Conservation (phyloP, 2,888 invertebrate genomes). For the Pyralis farinalis region DNA sequence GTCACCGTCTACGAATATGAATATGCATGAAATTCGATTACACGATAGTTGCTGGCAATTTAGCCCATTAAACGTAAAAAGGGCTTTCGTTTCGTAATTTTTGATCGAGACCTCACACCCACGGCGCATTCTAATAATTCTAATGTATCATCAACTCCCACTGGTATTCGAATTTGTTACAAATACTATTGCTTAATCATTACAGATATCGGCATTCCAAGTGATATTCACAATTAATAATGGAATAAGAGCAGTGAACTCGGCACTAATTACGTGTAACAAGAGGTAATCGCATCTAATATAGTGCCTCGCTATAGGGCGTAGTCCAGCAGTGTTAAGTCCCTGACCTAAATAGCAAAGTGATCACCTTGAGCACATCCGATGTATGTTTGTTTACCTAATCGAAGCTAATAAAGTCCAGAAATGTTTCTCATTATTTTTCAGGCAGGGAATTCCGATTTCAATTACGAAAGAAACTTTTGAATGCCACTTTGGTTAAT, state of each 20-base stretch:
- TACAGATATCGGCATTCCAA: conserved; percentile 18
- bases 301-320: conserved; percentile 39
- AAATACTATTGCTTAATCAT: conserved; percentile 8
- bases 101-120: conserved; percentile 14
- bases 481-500: conserved; percentile 1
- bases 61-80: conserved; percentile 22
- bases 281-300: conserved; percentile 40
- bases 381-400: conserved; percentile 30
- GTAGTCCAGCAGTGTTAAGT: conserved; percentile 37
- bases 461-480: not conserved
- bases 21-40: conserved; percentile 24
- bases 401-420: conserved; percentile 20
- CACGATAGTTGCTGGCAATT: conserved; percentile 21
- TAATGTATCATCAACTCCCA: conserved; percentile 18
- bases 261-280: conserved; percentile 37
- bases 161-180: conserved; percentile 9
- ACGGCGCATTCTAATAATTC: conserved; percentile 14
- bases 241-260: conserved; percentile 24
- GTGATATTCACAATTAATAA: conserved; percentile 34
- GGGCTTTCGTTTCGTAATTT: conserved; percentile 20
- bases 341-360: conserved; percentile 49
- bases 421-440: conserved; percentile 3
- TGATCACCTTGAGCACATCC: conserved; percentile 26
- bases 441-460: not conserved
- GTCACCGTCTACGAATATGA: no score